These are phyloP conservation scores for Percopsis transmontana DNA, from an alignment of 2,113 vertebrate species.

Conservation along the genomic window DNA sequence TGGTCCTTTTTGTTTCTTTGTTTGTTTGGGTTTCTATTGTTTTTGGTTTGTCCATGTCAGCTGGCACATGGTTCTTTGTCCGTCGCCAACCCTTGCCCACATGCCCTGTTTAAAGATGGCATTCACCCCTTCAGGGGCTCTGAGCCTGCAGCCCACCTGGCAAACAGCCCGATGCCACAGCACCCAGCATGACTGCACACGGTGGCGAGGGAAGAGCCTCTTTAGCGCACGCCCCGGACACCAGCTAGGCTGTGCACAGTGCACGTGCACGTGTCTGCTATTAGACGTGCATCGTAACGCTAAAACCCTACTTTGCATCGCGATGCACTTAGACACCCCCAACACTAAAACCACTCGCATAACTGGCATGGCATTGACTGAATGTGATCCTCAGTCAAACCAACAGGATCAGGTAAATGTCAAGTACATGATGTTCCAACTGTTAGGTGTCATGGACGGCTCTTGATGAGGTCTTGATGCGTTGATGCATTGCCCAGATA, in stretches of 20 bases:
- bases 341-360: constrained; percentile 21
- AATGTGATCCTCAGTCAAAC: no score
- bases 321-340: not conserved
- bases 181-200: constrained; percentile 85
- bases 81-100: constrained; percentile 62
- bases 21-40: constrained; percentile 1
- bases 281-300: not conserved
- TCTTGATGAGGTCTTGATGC: no score
- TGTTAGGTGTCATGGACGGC: no score
- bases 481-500: no score
- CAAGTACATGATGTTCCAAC: not conserved
- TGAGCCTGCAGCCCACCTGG: constrained; percentile 96
- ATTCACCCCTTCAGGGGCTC: constrained; percentile 99
- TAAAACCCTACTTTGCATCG: not conserved
- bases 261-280: not conserved
- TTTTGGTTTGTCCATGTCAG: constrained; percentile 38
- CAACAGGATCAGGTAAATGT: not conserved
- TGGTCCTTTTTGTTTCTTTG: constrained; percentile 1
- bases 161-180: constrained; percentile 97
- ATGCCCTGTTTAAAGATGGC: constrained; percentile 97
- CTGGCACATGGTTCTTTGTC: constrained; percentile 57
- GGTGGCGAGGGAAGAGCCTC: constrained; percentile 69
- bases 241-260: no score
- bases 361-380: no score
- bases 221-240: constrained; percentile 17